phyloP scores from a whole-genome alignment of 92 coral and sea anemone genomes.

The Desmophyllum pertusum region DNA sequence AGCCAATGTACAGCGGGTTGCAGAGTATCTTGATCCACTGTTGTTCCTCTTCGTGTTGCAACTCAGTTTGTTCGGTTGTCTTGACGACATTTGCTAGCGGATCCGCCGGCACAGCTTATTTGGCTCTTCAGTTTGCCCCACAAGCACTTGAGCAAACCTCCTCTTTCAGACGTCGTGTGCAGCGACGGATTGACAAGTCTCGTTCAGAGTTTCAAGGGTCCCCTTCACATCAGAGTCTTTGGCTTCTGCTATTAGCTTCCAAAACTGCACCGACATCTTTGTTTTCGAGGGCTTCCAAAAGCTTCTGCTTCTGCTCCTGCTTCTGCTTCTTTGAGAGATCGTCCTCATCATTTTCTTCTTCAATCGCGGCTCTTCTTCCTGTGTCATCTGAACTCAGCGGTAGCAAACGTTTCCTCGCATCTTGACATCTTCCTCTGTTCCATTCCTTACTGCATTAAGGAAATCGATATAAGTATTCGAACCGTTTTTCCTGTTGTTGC shows the following conservation, averaged over 20 bases:
- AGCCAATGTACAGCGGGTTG: conserved; percentile 27
- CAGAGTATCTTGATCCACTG: conserved; percentile 23
- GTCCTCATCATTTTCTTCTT: not conserved
- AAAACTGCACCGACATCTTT: not conserved
- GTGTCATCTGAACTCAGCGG: not conserved
- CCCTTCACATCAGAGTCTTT: not conserved
- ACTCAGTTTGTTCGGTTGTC: not conserved
- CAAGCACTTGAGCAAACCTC: not conserved
- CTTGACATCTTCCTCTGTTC: not conserved
- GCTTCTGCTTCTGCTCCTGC: conserved; percentile 21
- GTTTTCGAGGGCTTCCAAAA: not conserved
- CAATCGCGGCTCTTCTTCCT: not conserved
- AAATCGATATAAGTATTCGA: not conserved
- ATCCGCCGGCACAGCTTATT: not conserved
- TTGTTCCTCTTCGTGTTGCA: conserved; percentile 14
- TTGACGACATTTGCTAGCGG: not conserved
- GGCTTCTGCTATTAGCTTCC: conserved; percentile 10
- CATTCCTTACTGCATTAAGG: not conserved
- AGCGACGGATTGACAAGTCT: not conserved
- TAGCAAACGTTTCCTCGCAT: not conserved
- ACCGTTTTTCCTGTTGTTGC: not conserved
- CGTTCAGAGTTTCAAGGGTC: conserved; percentile 11
- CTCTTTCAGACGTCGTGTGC: conserved; percentile 2
- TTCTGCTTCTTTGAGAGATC: too few species aligned
- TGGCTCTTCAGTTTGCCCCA: not conserved